A percentile compares a stretch with the other conserved stretches of the same genome.
Conservation (phyloP, 1,140 invertebrate species). For the Chionoecetes opilio region DNA sequence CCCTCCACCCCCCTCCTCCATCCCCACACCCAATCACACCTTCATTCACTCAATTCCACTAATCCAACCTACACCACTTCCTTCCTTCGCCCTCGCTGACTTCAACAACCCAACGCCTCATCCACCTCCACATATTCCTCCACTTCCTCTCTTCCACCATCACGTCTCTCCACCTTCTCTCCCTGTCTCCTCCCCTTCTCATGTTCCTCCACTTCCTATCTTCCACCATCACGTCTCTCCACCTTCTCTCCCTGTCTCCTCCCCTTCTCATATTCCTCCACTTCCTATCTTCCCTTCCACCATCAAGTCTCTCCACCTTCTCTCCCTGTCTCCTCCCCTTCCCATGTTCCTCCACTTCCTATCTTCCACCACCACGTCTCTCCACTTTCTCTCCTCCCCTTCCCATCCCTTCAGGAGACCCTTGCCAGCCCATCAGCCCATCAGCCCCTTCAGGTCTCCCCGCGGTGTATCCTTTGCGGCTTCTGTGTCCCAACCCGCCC, state of each 20-base stretch:
- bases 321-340: neutral
- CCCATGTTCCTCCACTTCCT: too few species aligned
- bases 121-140: neutral
- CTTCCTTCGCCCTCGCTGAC: neutral
- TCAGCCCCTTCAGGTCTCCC: neutral
- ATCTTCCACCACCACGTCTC: neutral
- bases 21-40: neutral
- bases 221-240: too few species aligned
- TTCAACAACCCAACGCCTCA: neutral
- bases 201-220: neutral
- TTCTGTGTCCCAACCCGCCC: neutral
- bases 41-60: conserved; percentile 11
- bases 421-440: neutral
- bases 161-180: too few species aligned
- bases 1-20: neutral
- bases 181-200: too few species aligned
- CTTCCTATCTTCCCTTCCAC: neutral
- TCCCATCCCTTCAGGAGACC: neutral
- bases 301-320: neutral
- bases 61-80: neutral
- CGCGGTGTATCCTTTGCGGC: neutral
- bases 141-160: too few species aligned
- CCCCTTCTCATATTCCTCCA: neutral
- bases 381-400: neutral
- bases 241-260: too few species aligned